Conservation (phyloP, 2,113 vertebrate species). For the Callipepla californica region DNA sequence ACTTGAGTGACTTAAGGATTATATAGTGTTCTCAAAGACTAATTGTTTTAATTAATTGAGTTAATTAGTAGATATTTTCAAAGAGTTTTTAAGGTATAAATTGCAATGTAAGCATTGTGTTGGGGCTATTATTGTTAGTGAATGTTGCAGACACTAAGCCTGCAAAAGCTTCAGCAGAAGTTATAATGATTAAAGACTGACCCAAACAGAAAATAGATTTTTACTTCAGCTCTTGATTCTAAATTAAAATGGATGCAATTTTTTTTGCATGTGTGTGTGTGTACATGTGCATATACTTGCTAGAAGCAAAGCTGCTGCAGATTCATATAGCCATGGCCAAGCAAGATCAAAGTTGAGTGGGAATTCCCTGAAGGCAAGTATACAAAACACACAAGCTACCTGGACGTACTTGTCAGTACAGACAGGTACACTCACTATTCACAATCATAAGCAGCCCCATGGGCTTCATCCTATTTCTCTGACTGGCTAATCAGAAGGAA, state of each 20-base stretch:
- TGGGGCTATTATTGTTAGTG: background rate
- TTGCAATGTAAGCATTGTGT: background rate
- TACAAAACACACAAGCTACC: background rate
- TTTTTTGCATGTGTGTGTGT: background rate
- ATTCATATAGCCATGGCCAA: fast-evolving
- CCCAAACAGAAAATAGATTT: background rate
- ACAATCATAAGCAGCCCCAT: background rate
- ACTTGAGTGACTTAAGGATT: background rate
- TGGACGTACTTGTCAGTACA: background rate
- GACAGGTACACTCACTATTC: background rate
- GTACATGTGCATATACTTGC: background rate
- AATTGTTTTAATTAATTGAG: conserved; percentile 62
- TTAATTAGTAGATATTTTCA: conserved; percentile 54
- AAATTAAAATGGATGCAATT: background rate
- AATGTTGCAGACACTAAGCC: background rate
- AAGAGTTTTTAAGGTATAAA: conserved; percentile 16
- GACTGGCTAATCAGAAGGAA: background rate
- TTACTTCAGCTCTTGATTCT: background rate
- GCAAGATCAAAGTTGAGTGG: fast-evolving
- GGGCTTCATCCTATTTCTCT: background rate
- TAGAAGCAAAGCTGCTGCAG: background rate
- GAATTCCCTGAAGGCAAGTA: background rate
- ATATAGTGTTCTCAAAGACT: conserved; percentile 1
- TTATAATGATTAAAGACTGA: background rate
- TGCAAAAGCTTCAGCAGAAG: background rate